Conservation (phyloP, 1,140 invertebrate genomes). For the Dinothrombium tinctorium region DNA sequence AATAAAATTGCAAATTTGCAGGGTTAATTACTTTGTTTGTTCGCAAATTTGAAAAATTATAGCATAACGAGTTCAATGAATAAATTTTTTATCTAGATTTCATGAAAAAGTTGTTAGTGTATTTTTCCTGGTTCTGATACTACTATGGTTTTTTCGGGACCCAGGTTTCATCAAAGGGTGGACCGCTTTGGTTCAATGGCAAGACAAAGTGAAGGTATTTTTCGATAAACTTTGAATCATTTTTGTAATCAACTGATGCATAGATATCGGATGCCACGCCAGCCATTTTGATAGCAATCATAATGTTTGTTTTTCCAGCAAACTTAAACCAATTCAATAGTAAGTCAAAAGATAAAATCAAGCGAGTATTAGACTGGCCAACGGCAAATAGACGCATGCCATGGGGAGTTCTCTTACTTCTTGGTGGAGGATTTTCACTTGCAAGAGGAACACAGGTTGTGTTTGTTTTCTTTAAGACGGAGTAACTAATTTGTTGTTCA, state of each 20-base stretch:
- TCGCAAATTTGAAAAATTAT: neutral
- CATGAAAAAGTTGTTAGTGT: slow-evolving; percentile 48
- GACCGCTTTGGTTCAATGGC: slow-evolving; percentile 1
- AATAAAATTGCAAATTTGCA: too few species aligned
- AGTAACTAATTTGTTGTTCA: slow-evolving; percentile 7
- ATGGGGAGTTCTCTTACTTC: slow-evolving; percentile 27
- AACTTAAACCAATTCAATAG: slow-evolving; percentile 24
- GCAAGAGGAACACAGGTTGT: slow-evolving; percentile 45
- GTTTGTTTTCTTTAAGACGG: neutral
- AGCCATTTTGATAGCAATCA: slow-evolving; percentile 46
- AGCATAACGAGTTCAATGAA: neutral
- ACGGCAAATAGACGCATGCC: slow-evolving; percentile 23
- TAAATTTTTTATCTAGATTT: slow-evolving; percentile 24
- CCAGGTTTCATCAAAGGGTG: slow-evolving; percentile 55
- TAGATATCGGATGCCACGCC: slow-evolving; percentile 46
- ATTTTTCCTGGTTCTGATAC: slow-evolving; percentile 51
- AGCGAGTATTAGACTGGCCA: slow-evolving; percentile 21
- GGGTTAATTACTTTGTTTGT: too few species aligned
- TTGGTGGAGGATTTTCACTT: slow-evolving; percentile 62
- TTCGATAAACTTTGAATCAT: neutral
- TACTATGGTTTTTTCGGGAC: slow-evolving; percentile 66
- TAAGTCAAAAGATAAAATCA: neutral
- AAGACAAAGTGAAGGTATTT: too few species aligned
- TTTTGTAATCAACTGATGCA: neutral
- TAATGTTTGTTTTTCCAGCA: slow-evolving; percentile 54